A percentile compares a stretch with the other conserved stretches of the same genome.
phyloP scores from a whole-genome alignment of 1,140 invertebrate genomes.

The Hyphantria cunea region DNA sequence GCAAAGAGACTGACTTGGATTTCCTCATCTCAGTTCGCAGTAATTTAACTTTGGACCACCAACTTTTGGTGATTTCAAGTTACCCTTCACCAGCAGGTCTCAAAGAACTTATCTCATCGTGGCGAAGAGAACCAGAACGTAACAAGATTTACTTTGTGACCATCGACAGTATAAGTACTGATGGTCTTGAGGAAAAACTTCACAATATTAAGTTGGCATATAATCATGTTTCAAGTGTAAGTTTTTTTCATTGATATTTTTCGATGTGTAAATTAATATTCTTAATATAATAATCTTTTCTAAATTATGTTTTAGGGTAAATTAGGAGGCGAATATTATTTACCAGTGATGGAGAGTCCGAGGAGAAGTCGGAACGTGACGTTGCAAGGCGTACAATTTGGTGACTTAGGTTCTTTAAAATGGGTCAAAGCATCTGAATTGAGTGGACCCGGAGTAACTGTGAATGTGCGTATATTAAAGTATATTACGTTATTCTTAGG shows the following conservation, averaged over 20 bases:
- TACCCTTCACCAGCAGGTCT: conserved; percentile 28
- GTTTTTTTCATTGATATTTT: not conserved
- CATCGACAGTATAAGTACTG: not conserved
- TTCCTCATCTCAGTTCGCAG: not conserved
- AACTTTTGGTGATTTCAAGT: conserved; percentile 2
- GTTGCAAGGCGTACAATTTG: conserved; percentile 13
- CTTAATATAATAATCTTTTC: not conserved
- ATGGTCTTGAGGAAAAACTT: not conserved
- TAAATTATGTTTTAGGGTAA: conserved; percentile 3
- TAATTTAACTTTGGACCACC: not conserved
- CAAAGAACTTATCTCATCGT: conserved; percentile 28
- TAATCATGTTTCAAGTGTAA: conserved; percentile 35
- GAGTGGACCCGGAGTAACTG: conserved; percentile 35
- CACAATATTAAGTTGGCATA: conserved; percentile 31
- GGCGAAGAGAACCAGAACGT: conserved; percentile 26
- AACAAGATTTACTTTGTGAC: conserved; percentile 26
- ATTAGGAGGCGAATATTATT: conserved; percentile 11
- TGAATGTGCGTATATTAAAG: conserved; percentile 14
- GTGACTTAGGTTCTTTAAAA: conserved; percentile 34
- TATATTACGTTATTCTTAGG: not conserved
- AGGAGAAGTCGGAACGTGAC: conserved; percentile 3
- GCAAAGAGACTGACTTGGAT: not conserved
- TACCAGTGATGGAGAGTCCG: not conserved
- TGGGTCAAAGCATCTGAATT: conserved; percentile 36
- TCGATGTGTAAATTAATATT: not conserved